A percentile compares a stretch with the other conserved stretches of the same genome.
Evolutionary conservation across 2,888 invertebrate species (phyloP).

Genomic region (Pilophorus perplexus): DNA sequence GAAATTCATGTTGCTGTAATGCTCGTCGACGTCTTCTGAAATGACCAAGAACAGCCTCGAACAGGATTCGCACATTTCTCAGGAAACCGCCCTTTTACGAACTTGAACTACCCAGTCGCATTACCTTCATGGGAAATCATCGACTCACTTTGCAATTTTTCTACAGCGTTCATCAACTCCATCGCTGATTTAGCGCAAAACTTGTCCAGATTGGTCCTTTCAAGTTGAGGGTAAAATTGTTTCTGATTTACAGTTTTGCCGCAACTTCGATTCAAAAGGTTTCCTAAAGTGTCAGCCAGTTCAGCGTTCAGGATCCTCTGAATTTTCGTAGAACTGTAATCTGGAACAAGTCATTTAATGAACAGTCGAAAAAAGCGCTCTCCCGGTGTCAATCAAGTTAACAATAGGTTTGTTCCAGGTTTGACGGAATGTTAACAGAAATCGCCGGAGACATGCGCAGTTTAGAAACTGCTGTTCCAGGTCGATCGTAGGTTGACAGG

Average conservation of each 20-base stretch:
- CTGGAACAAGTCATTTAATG: too few species aligned
- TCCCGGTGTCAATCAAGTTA: too few species aligned
- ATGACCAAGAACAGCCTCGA: neutral
- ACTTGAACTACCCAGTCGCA: too few species aligned
- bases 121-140: too few species aligned
- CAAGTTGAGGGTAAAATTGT: conserved; percentile 65
- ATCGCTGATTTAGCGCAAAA: conserved; percentile 46
- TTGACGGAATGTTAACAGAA: too few species aligned
- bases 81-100: too few species aligned
- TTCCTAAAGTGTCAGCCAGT: conserved; percentile 87
- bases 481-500: too few species aligned
- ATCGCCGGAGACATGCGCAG: too few species aligned
- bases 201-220: conserved; percentile 55
- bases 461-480: too few species aligned
- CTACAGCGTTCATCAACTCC: conserved; percentile 58
- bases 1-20: conserved; percentile 75
- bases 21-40: conserved; percentile 62
- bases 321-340: conserved; percentile 77
- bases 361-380: too few species aligned
- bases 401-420: too few species aligned
- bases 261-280: conserved; percentile 78
- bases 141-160: conserved; percentile 61
- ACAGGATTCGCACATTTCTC: neutral
- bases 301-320: conserved; percentile 79
- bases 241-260: conserved; percentile 75